Evolutionary conservation across 2,797 vertebrate species (phyloP), one percentile per base, ranked within the genome.

Genomic region (Etheostoma perlongum): DNA sequence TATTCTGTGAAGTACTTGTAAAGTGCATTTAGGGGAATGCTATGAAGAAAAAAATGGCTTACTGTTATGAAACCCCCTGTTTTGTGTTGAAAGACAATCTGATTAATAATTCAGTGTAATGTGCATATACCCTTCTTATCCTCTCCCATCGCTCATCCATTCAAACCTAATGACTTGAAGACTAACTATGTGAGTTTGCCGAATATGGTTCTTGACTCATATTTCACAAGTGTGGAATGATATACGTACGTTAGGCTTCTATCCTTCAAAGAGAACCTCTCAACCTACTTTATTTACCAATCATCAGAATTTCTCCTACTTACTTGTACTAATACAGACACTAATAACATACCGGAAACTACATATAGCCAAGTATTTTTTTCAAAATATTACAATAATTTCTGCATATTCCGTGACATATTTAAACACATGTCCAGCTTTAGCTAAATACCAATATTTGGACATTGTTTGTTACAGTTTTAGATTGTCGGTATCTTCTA

Each of bases 1-100:
- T 48, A 25, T 65, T 55, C 61, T 36, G 11, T 54, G 7, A 30
- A 15, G 11, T 27, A 67, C 23, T 18, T 55, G 19, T 36, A 44
- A 59, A 44, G 23, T 33, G 13, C 21, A 51, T 67, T 52, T 30
- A 14, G 30, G 55, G 25, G 33, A 60, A 61, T 30, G 8, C 30
- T 62, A 13, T 21, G 14, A 49, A 48, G 58, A 57, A n/a, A 48
- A 40, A 75, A 75, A 48, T 25, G 42, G 42, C 27, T 42, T 30
- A 6, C 30, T 51, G 5, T 15, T 67, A 47, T 19, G 4, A 53
- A 60, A 46, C 44, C 25, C 33, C 4, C 44, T 40, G 5, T 47
- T 46, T 25, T 61, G 27, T 69, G 27, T 62, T 54, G 16, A 47
- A 25, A 57, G n/a, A 57, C 57, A 57, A 73, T 64, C 25, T 0